Percentiles rank a stretch among this genome's conserved stretches.
Conservation (phyloP, 2,113 vertebrate species). For the Hypanus sabinus region DNA sequence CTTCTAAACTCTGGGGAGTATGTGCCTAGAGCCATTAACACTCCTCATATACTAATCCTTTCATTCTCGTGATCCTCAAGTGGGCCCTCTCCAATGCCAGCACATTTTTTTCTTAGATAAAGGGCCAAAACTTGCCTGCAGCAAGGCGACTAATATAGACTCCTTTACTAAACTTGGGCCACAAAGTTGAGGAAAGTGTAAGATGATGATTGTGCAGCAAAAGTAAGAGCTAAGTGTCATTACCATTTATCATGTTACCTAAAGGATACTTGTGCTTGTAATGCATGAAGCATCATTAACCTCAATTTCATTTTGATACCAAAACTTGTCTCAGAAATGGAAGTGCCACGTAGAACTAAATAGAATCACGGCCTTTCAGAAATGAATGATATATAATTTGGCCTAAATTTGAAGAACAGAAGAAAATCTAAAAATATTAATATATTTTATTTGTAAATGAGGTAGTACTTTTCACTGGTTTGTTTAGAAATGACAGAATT, state of each 20-base stretch:
- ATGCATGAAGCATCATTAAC: background rate
- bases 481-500: background rate
- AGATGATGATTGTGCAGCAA: background rate
- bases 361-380: background rate
- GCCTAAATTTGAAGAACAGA: background rate
- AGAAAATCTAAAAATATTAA: background rate
- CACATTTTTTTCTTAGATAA: too few species aligned
- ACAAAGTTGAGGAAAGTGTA: background rate
- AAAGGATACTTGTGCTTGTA: background rate
- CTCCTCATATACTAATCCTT: too few species aligned
- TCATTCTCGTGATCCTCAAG: too few species aligned
- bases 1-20: too few species aligned
- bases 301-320: background rate
- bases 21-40: too few species aligned
- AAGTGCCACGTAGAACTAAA: background rate
- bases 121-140: too few species aligned
- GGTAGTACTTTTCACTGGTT: background rate
- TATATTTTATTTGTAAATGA: background rate
- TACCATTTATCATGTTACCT: background rate
- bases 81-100: too few species aligned
- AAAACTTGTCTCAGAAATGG: background rate
- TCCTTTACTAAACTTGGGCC: background rate
- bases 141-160: too few species aligned
- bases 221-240: background rate
- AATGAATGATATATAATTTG: background rate